Evolutionary conservation across 2,888 invertebrate species (phyloP), one percentile per base, ranked within the genome.

Genomic region (Penaeus monodon): DNA sequence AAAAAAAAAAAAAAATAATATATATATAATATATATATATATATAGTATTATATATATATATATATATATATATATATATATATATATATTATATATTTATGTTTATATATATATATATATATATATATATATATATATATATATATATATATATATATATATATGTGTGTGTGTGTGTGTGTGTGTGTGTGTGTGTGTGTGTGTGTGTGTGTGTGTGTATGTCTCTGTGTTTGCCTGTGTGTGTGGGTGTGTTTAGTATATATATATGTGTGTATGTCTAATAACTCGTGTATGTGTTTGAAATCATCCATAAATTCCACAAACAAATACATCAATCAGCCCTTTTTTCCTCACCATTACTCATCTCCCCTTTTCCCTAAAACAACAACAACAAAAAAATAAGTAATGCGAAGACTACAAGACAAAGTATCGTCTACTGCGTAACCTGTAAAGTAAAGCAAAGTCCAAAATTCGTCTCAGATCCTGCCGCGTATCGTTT

Each of bases 51-150:
- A 38, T 38, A 76, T 38, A 76, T 38, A 20, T 38, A 33, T 6
- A 76, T 38, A 76, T 20, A 38, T 38, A 76, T 38, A 76, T 38
- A 76, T 20, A 76, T 38, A 38, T 38, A 76, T 38, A 76, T 38
- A 76, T 38, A 76, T 76, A 76, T 7, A 76, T 38, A 76, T 38
- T 38, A 76, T 76, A 76, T 76, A 76, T 76, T 38, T 76, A 76
- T 38, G 38, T 76, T 1, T 76, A 76, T 76, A 76, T 76, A 76
- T 76, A 76, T 38, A 76, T 76, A 76, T 38, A 76, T 38, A 76
- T 76, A 76, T 76, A 76, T 76, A 38, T 76, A 76, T 76, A 76
- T 76, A 76, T 76, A 76, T 76, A 76, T 76, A 76, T 76, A 76
- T 76, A 33, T 76, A 76, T 76, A 76, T 76, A 33, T 76, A 76